Evolutionary conservation across 2,113 vertebrate species (phyloP).

Genomic region (Haemorhous mexicanus): DNA sequence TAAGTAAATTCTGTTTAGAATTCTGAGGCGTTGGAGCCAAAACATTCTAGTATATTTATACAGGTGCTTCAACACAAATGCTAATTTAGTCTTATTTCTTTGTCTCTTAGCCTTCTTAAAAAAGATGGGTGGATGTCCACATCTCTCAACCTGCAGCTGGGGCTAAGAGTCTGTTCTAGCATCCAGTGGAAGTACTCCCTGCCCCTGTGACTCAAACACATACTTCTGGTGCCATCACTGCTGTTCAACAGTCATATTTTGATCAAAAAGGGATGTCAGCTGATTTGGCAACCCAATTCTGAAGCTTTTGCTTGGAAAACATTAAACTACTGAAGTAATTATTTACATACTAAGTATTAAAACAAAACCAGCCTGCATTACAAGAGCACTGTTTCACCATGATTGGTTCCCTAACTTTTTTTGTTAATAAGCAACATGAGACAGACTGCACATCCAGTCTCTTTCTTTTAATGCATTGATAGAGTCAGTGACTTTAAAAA

Average conservation of each 20-base stretch:
- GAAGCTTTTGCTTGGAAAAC: constrained; percentile 9
- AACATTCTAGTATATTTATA: background rate
- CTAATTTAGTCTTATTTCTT: background rate
- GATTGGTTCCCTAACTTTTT: constrained; percentile 4
- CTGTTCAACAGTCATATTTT: background rate
- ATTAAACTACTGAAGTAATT: constrained; percentile 52
- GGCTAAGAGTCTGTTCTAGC: background rate
- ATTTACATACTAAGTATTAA: constrained; percentile 33
- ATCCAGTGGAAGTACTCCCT: background rate
- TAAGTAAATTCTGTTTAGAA: background rate
- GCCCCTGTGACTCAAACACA: background rate
- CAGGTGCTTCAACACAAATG: background rate
- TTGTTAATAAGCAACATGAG: constrained; percentile 22
- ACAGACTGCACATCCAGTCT: background rate
- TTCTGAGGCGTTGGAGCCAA: background rate
- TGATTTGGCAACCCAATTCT: background rate
- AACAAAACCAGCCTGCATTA: constrained; percentile 10
- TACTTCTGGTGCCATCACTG: background rate
- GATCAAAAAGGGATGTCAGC: background rate
- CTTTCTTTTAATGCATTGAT: background rate
- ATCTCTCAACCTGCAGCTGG: too few relatives aligned
- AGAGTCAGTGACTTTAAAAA: background rate
- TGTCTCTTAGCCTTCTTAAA: background rate
- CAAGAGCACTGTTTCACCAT: background rate
- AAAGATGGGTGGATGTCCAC: background rate